These are phyloP conservation scores for Coregonus ussuriensis DNA, from an alignment of 2,797 vertebrate genomes.

Conservation along the genomic window DNA sequence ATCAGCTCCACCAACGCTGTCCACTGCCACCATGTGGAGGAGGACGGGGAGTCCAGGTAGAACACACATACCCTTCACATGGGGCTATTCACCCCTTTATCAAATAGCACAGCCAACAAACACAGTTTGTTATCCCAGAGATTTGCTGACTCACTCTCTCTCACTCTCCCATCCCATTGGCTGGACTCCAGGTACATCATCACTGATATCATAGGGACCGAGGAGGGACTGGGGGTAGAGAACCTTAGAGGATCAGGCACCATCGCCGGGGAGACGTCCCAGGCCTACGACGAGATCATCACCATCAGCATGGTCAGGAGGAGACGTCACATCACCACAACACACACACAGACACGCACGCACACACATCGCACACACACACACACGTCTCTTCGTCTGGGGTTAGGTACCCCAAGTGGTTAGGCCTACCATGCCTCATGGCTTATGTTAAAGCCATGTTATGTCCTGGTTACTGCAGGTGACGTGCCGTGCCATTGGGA, in stretches of 20 bases:
- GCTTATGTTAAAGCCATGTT: not conserved
- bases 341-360: not conserved
- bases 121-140: not conserved
- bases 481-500: slow-evolving; percentile 92
- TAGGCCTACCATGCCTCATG: not conserved
- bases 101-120: not conserved
- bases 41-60: slow-evolving; percentile 91
- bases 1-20: slow-evolving; percentile 89
- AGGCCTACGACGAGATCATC: slow-evolving; percentile 87
- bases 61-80: not conserved
- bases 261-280: slow-evolving; percentile 90
- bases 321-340: not conserved
- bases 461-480: slow-evolving; percentile 74
- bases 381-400: not conserved
- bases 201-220: slow-evolving; percentile 90
- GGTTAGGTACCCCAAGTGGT: not conserved
- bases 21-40: slow-evolving; percentile 91
- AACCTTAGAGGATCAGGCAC: slow-evolving; percentile 89
- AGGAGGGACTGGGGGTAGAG: slow-evolving; percentile 91
- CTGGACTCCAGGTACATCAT: slow-evolving; percentile 83
- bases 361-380: not conserved
- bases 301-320: slow-evolving; percentile 93
- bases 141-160: not conserved
- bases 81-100: not conserved
- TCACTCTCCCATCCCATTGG: not conserved